These are phyloP conservation scores for Desoria tigrina DNA, from an alignment of 2,888 invertebrate species.

Conservation along the genomic window DNA sequence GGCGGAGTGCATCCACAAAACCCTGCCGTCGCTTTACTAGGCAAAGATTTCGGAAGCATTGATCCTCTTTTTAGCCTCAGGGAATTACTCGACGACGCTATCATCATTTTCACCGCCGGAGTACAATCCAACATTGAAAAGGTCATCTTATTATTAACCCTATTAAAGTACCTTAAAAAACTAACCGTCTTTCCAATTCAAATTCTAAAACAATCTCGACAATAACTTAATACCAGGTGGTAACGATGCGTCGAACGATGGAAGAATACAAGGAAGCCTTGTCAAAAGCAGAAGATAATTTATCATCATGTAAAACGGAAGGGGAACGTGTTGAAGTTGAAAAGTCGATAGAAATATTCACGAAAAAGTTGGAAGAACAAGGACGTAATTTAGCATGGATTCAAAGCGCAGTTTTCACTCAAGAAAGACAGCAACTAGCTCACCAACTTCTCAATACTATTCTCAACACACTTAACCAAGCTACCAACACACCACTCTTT, in stretches of 20 bases:
- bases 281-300: constrained; percentile 61
- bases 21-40: constrained; percentile 44
- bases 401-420: constrained; percentile 67
- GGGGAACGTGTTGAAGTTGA: constrained; percentile 59
- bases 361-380: constrained; percentile 64
- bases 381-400: constrained; percentile 71
- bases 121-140: constrained; percentile 65
- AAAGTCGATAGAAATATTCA: constrained; percentile 65
- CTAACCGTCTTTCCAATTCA: neutral
- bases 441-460: constrained; percentile 66
- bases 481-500: too few species aligned
- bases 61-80: constrained; percentile 45
- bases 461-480: constrained; percentile 63
- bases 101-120: constrained; percentile 68
- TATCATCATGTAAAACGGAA: constrained; percentile 41
- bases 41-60: constrained; percentile 49
- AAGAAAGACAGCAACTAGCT: constrained; percentile 65
- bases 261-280: constrained; percentile 67
- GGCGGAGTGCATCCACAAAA: constrained; percentile 40
- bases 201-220: too few species aligned
- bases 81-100: constrained; percentile 67
- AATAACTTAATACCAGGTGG: too few species aligned
- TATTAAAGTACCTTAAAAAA: neutral
- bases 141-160: constrained; percentile 23
- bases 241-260: constrained; percentile 62